These are phyloP conservation scores for Adela reaumurella DNA, from an alignment of 2,888 invertebrate genomes.

Conservation along the genomic window DNA sequence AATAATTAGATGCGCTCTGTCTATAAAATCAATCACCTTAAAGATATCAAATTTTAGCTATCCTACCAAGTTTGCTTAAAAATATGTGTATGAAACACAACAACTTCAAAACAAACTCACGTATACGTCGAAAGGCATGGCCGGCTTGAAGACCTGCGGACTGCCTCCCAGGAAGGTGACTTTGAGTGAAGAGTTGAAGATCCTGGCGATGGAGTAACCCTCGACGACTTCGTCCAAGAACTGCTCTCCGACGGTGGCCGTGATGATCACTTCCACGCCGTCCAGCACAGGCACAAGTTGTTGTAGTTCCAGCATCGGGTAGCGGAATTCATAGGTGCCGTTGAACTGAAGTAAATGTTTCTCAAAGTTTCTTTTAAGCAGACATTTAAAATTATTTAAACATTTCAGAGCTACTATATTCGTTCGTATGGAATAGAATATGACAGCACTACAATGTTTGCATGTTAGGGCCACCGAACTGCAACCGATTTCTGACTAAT, in stretches of 20 bases:
- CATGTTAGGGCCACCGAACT: too few species aligned
- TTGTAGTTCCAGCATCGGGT: slow-evolving; percentile 77
- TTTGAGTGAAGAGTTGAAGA: slow-evolving; percentile 82
- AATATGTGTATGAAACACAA: too few species aligned
- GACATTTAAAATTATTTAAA: too few species aligned
- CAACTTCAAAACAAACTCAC: slow-evolving; percentile 63
- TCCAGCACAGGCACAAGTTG: slow-evolving; percentile 64
- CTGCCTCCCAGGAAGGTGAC: slow-evolving; percentile 84
- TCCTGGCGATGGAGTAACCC: slow-evolving; percentile 82
- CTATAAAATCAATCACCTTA: too few species aligned
- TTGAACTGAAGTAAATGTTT: slow-evolving; percentile 78
- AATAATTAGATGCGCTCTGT: too few species aligned
- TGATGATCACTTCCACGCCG: slow-evolving; percentile 78
- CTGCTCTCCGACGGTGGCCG: slow-evolving; percentile 83
- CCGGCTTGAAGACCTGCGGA: slow-evolving; percentile 92
- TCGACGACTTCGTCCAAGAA: slow-evolving; percentile 81
- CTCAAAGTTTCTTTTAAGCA: too few species aligned
- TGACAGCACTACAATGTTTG: too few species aligned
- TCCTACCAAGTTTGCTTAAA: too few species aligned
- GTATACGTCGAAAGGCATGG: slow-evolving; percentile 86
- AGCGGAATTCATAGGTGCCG: slow-evolving; percentile 83
- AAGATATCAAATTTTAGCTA: too few species aligned
- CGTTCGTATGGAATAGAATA: too few species aligned
- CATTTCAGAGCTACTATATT: too few species aligned
- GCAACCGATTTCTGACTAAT: too few species aligned